Evolutionary conservation across 2,113 vertebrate genomes (phyloP), one percentile per base, ranked within the genome.

Genomic region (Taxidea taxus): DNA sequence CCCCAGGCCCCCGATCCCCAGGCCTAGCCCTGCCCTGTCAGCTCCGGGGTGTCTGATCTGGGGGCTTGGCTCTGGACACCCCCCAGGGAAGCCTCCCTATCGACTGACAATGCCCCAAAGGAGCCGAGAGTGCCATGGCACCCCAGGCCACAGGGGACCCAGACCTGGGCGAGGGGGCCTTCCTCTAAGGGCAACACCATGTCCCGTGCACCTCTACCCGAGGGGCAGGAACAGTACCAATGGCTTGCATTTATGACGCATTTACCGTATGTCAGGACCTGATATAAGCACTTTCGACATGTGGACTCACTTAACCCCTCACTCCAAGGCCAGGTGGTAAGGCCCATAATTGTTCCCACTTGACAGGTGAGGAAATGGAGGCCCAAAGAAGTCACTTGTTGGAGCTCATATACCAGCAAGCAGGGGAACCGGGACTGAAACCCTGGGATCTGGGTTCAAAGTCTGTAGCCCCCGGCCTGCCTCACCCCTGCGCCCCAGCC

Each of bases 161-260:
- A 42, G 91, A 77, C 13, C 3, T 5, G 10, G 23, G 7, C 11
- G 58, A n/a, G 39, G n/a, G 8, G 20, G 8, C 62, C 51, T 29
- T 23, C 29, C 68, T 37, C 15, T 25, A 44, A 29, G 1, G 6
- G 51, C 87, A 47, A 7, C 27, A 11, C 31, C 29, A 11, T 2
- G 1, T 14, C 31, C 58, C 27, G 0, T 0, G 23, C 2, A 2
- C n/a, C 64, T 56, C 37, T 20, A 1, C 31, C 29, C 0, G 1
- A 37, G 56, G 21, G 87, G 44, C 0, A 18, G n/a, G 7, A 5
- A 3, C 64, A 14, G 23, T 9, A 34, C 37, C 9, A 2, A 29
- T 1, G 4, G 15, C 60, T 58, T 15, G 27, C 13, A 2, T 3
- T 12, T 34, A 7, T 0, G 7, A 7, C 18, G 23, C 20, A 23